Evolutionary conservation across 2,113 vertebrate genomes (phyloP).

Genomic region (Ameiurus melas): DNA sequence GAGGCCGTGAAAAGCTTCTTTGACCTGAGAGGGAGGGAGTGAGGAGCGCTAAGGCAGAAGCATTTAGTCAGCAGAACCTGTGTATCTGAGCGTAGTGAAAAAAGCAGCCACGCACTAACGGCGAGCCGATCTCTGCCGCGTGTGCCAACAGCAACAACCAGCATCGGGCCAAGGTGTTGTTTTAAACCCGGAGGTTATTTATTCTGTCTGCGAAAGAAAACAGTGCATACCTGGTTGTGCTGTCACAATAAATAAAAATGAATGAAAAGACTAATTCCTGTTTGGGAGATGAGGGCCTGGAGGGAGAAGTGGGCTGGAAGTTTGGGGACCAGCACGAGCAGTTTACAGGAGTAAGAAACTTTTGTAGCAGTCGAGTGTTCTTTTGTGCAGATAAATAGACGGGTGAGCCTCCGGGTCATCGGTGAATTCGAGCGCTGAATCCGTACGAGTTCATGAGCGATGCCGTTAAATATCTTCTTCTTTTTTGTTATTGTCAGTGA

Average conservation of each 20-base stretch:
- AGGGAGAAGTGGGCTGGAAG: conserved; percentile 30
- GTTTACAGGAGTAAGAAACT: conserved; percentile 58
- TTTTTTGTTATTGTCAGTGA: background rate
- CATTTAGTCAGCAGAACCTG: conserved; percentile 66
- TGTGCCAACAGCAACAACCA: conserved; percentile 75
- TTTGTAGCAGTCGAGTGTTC: conserved; percentile 66
- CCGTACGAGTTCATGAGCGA: background rate
- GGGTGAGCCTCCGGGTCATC: background rate
- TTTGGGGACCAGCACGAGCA: conserved; percentile 43
- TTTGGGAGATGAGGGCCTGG: conserved; percentile 56
- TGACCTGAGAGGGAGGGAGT: conserved; percentile 42
- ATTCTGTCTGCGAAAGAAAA: conserved; percentile 75
- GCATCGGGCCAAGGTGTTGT: conserved; percentile 68
- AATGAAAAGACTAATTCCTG: conserved; percentile 60
- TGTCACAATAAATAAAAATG: conserved; percentile 70
- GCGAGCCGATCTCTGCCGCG: conserved; percentile 68
- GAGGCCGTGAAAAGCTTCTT: conserved; percentile 62
- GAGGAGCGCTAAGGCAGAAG: conserved; percentile 31
- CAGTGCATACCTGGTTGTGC: conserved; percentile 69
- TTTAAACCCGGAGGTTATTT: conserved; percentile 75
- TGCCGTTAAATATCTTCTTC: background rate
- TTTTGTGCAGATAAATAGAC: background rate
- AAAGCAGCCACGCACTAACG: conserved; percentile 66
- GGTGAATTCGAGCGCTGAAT: background rate
- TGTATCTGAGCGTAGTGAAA: conserved; percentile 54